Evolutionary conservation across 2,888 invertebrate genomes (phyloP).

Genomic region (Apantesis nais): DNA sequence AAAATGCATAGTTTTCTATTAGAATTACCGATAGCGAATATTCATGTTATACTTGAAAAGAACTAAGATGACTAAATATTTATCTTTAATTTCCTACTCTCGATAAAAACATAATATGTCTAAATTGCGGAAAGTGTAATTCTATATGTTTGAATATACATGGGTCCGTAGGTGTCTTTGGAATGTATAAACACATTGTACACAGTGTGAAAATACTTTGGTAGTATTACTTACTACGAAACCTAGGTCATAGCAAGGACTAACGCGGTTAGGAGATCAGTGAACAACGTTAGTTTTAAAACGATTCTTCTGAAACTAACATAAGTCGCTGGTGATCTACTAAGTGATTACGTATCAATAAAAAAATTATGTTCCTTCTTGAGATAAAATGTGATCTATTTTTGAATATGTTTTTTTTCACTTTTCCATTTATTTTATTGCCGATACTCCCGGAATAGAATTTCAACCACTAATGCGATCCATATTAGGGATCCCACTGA

Average conservation of each 20-base stretch:
- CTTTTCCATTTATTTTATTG: background rate
- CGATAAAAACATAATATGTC: background rate
- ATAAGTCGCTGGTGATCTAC: too few species aligned
- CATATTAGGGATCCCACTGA: too few species aligned
- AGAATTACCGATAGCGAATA: background rate
- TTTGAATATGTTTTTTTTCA: background rate
- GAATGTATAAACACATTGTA: background rate
- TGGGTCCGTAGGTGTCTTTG: background rate
- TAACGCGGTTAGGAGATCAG: background rate
- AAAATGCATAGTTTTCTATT: background rate
- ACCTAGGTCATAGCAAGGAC: background rate
- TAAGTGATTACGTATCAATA: too few species aligned
- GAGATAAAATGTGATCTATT: background rate
- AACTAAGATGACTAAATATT: background rate
- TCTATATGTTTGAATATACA: background rate
- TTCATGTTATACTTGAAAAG: background rate
- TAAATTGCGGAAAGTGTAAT: background rate
- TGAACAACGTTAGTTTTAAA: background rate
- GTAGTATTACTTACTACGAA: background rate
- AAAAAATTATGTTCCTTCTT: too few species aligned
- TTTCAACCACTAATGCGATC: background rate
- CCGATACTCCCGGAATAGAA: background rate
- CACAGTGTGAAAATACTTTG: background rate
- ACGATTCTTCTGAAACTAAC: background rate
- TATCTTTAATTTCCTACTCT: background rate